Evolutionary conservation across 2,113 vertebrate species (phyloP), one percentile per base, ranked within the genome.

Genomic region (Pycnonotus jocosus): DNA sequence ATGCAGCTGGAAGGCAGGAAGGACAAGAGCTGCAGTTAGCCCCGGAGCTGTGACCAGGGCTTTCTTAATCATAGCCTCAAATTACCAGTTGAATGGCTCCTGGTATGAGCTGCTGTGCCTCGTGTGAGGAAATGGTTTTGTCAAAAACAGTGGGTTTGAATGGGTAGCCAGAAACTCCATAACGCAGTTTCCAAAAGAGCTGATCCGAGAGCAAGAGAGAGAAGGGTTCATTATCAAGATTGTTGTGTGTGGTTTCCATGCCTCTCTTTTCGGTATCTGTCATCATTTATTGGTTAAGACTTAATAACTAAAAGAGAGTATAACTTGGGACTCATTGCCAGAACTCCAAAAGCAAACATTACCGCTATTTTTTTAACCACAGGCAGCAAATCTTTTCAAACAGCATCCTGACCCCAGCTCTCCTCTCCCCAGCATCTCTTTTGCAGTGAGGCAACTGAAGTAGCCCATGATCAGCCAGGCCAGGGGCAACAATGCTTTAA

Each of bases 181-280:
- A 72, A 61, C 16, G 20, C 17, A 17, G 12, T 69, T 82, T 90
- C 74, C 74, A 80, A 81, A 93, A 79, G 66, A 84, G 61, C 45
- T 88, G 81, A 82, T 81, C 40, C 1, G 7, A 71, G 44, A 84
- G 70, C 48, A 85, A 38, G 40, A 53, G 37, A 86, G 30, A 92
- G 50, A 82, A 85, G 74, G 57, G 51, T 42, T 96, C 79, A 92
- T 96, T 88, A 90, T 80, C 74, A 82, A 92, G 91, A 95, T 81
- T 85, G 54, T 58, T 23, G 4, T 81, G 57, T 86, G 50, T 65
- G 74, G 90, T 90, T 96, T 93, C 71, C 45, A 53, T 64, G 35
- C 38, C 66, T 76, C 61, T 76, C 45, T 92, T 95, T 74, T 89
- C 86, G 51, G 53, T 95, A 65, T 81, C 77, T 84, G 56, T 81